Evolutionary conservation across 2,113 vertebrate genomes (phyloP).

Genomic region (Cebidichthys violaceus): DNA sequence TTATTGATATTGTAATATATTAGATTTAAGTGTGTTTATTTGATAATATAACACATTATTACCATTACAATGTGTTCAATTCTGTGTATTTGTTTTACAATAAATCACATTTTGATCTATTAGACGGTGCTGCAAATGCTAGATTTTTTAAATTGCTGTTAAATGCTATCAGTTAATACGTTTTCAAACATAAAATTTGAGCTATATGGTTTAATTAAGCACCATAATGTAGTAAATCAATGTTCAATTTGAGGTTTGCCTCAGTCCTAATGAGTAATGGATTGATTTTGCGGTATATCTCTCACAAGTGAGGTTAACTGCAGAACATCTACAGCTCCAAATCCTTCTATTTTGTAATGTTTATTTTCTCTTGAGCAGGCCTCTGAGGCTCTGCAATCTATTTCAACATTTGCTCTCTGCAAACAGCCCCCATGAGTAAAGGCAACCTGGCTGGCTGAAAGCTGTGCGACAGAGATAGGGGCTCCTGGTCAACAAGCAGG

Average conservation of each 20-base stretch:
- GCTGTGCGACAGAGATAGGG: conserved; percentile 61
- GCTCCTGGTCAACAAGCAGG: conserved; percentile 74
- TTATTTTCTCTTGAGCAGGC: conserved; percentile 29
- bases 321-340: background rate
- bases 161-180: background rate
- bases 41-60: background rate
- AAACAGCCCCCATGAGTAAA: conserved; percentile 38
- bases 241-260: conserved; percentile 21
- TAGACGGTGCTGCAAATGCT: no score
- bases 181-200: background rate
- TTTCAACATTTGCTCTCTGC: conserved; percentile 51
- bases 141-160: background rate
- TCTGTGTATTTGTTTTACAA: background rate
- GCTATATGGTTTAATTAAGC: background rate
- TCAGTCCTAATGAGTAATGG: conserved; percentile 22
- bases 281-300: background rate
- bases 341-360: background rate
- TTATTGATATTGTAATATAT: background rate
- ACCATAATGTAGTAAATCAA: conserved; percentile 13
- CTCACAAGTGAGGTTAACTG: background rate
- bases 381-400: conserved; percentile 9
- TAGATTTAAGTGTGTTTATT: background rate
- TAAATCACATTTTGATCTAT: background rate
- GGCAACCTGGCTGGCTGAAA: conserved; percentile 31
- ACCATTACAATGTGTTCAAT: background rate